A percentile compares a stretch with the other conserved stretches of the same genome.
Conservation (phyloP, 2,888 invertebrate species). For the Harpagoxenus sublaevis region DNA sequence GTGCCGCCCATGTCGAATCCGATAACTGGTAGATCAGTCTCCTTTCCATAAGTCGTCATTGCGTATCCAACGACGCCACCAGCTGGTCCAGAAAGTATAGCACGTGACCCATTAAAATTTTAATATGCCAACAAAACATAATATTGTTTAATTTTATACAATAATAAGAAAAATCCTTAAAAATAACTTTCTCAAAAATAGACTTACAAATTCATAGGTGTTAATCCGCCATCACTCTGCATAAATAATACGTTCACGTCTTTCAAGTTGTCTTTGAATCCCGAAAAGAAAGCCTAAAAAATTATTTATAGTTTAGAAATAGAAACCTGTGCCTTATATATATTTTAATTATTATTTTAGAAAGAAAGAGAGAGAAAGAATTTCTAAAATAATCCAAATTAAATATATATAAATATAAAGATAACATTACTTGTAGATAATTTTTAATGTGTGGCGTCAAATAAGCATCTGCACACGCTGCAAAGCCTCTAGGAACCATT, state of each 20-base stretch:
- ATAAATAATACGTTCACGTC: conserved; percentile 97
- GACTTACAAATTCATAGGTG: conserved; percentile 94
- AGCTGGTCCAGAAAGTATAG: conserved; percentile 98
- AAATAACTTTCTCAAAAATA: conserved; percentile 59
- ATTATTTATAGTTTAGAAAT: neutral
- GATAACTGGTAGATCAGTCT: conserved; percentile 94
- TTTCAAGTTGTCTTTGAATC: conserved; percentile 92
- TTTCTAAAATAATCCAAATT: neutral
- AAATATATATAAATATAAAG: no score
- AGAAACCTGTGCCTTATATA: neutral
- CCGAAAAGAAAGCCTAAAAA: conserved; percentile 91
- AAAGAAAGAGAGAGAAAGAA: neutral
- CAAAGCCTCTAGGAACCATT: conserved; percentile 97
- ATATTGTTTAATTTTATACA: neutral
- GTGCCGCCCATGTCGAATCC: conserved; percentile 98
- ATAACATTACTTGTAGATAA: conserved; percentile 90
- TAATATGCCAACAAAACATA: conserved; percentile 1
- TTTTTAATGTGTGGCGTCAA: conserved; percentile 97
- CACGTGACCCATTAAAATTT: conserved; percentile 96
- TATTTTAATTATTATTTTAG: neutral
- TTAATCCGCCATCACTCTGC: conserved; percentile 99
- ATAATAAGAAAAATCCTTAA: neutral
- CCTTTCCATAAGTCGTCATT: conserved; percentile 90
- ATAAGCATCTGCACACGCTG: conserved; percentile 98
- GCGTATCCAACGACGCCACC: conserved; percentile 99